Evolutionary conservation across 2,113 vertebrate species (phyloP), one percentile per base, ranked within the genome.

Genomic region (Anhinga rufa): DNA sequence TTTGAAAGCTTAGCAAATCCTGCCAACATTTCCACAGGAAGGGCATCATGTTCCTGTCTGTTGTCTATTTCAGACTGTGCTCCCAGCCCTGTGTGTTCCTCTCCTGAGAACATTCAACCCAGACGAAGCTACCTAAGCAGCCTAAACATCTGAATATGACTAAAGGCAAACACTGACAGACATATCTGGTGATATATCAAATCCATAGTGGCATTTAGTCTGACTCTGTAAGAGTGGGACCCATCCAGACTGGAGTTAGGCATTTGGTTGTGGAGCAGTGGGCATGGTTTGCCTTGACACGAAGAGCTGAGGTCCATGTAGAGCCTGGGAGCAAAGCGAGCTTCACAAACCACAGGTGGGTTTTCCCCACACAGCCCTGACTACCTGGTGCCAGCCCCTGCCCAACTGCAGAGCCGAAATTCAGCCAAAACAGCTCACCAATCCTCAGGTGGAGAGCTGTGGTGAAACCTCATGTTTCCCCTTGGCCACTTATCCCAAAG

Each of bases 301-400:
- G 58, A 74, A 66, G 29, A 38, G 29, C 32, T 57, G 49, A 80
- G 64, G 34, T 74, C 36, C 64, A 48, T 3, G 7, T 0, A 24
- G 54, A 48, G 40, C 55, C 40, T 52, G 54, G 77, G 32, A 83
- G 62, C 61, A 58, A 49, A 36, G 13, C 2, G 8, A 87, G 32
- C 65, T 32, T 57, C 75, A 48, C 65, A 70, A 66, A 52, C 15
- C 2, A 0, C 1, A 4, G 25, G 7, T 16, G 12, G 3, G 19
- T 76, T 82, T 44, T 88, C 19, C 46, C 31, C 46, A 61, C 14
- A 25, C 18, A 24, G 22, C 10, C 13, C 31, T 8, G 24, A 38
- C 19, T 32, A 29, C 26, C 10, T 9, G 2, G 46, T 28, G 34
- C 34, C 88, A 81, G 3, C 31, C 51, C 32, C 52, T 36, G 65